Conservation (phyloP, 2,888 invertebrate genomes). For the Ophraella communa region DNA sequence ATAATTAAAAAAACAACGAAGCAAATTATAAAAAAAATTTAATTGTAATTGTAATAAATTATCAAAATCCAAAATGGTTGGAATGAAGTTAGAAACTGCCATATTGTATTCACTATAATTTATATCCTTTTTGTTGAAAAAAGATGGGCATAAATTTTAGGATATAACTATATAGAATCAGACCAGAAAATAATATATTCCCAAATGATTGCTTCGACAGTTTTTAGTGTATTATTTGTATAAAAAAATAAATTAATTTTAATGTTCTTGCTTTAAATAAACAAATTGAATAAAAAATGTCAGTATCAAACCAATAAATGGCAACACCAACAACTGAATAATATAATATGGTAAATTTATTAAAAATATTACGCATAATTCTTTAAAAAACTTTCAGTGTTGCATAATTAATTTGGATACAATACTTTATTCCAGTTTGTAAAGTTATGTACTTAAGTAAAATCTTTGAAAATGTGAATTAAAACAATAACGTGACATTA, state of each 20-base stretch:
- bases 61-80: slow-evolving; percentile 12
- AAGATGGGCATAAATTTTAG: slow-evolving; percentile 40
- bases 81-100: slow-evolving; percentile 22
- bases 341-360: too few relatives aligned
- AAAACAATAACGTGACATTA: too few relatives aligned
- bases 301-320: too few relatives aligned
- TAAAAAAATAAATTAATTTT: slow-evolving; percentile 8
- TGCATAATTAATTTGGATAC: too few relatives aligned
- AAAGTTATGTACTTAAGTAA: too few relatives aligned
- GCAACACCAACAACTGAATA: too few relatives aligned
- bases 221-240: slow-evolving; percentile 37
- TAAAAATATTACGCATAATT: too few relatives aligned
- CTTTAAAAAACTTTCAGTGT: too few relatives aligned
- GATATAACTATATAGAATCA: slow-evolving; percentile 18
- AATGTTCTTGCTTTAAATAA: slow-evolving; percentile 6
- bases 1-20: neutral
- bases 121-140: neutral
- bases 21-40: too few relatives aligned
- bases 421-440: too few relatives aligned
- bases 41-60: neutral
- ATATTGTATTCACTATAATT: slow-evolving; percentile 5
- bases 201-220: slow-evolving; percentile 38
- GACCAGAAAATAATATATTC: slow-evolving; percentile 45
- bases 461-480: too few relatives aligned
- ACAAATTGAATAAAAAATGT: neutral